These are phyloP conservation scores for Eilema griseolum DNA, from an alignment of 2,888 invertebrate species.

Conservation along the genomic window DNA sequence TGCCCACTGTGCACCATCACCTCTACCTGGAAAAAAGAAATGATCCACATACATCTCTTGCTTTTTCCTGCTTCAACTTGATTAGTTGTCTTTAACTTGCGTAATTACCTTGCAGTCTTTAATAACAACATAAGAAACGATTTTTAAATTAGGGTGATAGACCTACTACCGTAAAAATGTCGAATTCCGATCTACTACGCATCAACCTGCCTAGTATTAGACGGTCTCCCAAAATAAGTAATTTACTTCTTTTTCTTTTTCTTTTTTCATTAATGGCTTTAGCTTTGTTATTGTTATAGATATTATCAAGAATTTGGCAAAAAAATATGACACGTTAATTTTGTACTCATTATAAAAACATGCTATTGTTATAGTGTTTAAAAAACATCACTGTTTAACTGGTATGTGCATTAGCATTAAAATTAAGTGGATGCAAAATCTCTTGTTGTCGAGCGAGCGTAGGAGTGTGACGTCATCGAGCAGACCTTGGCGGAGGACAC, in stretches of 20 bases:
- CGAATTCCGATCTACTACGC: neutral
- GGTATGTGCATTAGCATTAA: slow-evolving; percentile 23
- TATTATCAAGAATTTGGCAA: neutral
- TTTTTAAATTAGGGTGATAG: neutral
- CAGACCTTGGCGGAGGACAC: slow-evolving; percentile 82
- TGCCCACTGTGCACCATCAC: slow-evolving; percentile 55
- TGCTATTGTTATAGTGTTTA: neutral
- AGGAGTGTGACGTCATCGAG: slow-evolving; percentile 77
- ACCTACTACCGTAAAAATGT: neutral
- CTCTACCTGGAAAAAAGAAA: slow-evolving; percentile 58
- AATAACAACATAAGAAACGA: neutral
- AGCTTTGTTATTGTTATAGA: too few species aligned
- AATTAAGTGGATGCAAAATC: slow-evolving; percentile 67
- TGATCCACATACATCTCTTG: slow-evolving; percentile 7
- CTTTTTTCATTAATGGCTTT: too few species aligned
- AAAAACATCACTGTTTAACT: neutral
- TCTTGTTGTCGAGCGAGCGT: slow-evolving; percentile 75
- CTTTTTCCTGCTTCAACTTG: neutral
- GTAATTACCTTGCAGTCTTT: neutral
- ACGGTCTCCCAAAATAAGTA: neutral
- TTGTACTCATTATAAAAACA: neutral
- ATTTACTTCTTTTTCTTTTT: too few species aligned
- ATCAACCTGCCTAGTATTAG: neutral
- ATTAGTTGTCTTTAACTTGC: neutral
- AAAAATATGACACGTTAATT: neutral